Base-by-base conservation (phyloP, 2,113 vertebrate species). In the Gnathonemus echidnorhynchus region DNA sequence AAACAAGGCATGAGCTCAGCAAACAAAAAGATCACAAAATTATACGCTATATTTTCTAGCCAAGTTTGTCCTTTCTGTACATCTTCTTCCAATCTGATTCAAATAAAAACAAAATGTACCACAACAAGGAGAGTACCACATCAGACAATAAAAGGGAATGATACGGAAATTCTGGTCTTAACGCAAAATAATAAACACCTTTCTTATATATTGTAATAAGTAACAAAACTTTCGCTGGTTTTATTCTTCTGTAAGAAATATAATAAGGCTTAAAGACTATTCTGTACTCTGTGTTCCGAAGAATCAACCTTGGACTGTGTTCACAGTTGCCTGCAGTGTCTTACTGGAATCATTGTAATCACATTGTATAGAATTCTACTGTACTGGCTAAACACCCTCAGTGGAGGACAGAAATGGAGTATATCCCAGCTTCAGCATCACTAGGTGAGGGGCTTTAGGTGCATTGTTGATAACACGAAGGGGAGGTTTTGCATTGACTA, bases 401-500 rank as follows among this genome's bases (percentile, higher is more conserved):
- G 95, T 93, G 91, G 93, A 95, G 94, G 95, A 94, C 74, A n/a
- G 84, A 88, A 39, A 45, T 45, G 35, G 92, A 93, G 95, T 27
- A 50, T 92, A 93, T 97, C 97, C 97, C 97, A 97, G 96, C 97
- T 90, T 92, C 48, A 80, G 62, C 11, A 77, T 80, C 56, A 31
- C 93, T 92, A 94, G 93, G 92, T 90, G 80, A 91, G 95, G 95
- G 95, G 96, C 95, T 93, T 94, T 95, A 96, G 96, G 97, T 96
- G 94, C 95, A 89, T 94, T 95, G 93, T 95, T 94, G 91, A 92
- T 66, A 13, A 35, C 86, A 89, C 56, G 56, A 94, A 95, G 94
- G 96, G 95, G 95, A 96, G 96, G 97, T 92, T 91, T 98, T 99
- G 98, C 98, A 97, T 97, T 99, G 98, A 97, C 97, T 91, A 93